Conservation (phyloP, 1,140 invertebrate genomes). For the Zaprionus africanus region DNA sequence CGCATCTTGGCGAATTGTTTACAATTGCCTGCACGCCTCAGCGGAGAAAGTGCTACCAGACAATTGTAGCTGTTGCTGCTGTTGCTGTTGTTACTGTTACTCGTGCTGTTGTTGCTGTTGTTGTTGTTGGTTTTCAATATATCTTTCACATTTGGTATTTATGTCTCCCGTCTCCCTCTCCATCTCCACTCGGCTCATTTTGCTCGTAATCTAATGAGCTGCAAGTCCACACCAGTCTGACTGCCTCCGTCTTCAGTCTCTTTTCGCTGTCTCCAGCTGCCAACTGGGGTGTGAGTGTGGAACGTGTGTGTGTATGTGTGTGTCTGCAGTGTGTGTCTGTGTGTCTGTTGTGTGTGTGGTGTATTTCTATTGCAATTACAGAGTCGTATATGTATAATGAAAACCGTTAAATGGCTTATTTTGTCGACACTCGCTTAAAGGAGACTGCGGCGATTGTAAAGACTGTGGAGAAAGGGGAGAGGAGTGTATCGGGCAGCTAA, state of each 20-base stretch:
- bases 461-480: not conserved
- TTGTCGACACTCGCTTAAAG: constrained; percentile 64
- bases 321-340: constrained; percentile 55
- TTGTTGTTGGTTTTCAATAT: constrained; percentile 55
- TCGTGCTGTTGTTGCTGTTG: constrained; percentile 14
- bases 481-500: constrained; percentile 7
- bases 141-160: constrained; percentile 68
- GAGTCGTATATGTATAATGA: constrained; percentile 55
- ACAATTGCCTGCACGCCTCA: constrained; percentile 54
- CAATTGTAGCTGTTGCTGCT: constrained; percentile 50
- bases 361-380: constrained; percentile 66
- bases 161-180: constrained; percentile 10
- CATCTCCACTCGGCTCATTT: constrained; percentile 32
- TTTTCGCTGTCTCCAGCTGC: constrained; percentile 15
- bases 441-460: constrained; percentile 37
- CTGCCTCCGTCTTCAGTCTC: constrained; percentile 29
- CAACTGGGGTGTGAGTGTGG: constrained; percentile 3
- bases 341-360: constrained; percentile 53
- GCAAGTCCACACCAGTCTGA: constrained; percentile 25
- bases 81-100: constrained; percentile 5
- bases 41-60: constrained; percentile 69
- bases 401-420: constrained; percentile 80
- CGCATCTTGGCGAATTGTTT: constrained; percentile 67
- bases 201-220: constrained; percentile 74
- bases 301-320: constrained; percentile 46